Percentiles rank a stretch among this genome's conserved stretches.
Evolutionary conservation across 2,797 vertebrate genomes (phyloP).

Genomic region (Gambusia yucatana): DNA sequence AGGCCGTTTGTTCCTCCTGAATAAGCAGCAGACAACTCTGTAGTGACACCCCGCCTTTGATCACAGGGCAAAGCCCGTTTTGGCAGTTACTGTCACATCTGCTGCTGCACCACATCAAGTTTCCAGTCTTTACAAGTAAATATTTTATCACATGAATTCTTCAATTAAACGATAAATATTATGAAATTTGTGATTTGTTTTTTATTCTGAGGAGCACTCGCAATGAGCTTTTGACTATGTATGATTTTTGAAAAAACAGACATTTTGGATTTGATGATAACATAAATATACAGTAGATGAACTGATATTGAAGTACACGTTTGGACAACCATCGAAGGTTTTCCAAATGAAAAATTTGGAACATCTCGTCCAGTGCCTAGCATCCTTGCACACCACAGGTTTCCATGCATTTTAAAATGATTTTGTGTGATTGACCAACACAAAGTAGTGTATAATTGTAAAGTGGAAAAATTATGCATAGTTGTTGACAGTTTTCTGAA

Average conservation of each 20-base stretch:
- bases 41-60: conserved; percentile 58
- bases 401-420: not conserved
- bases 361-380: not conserved
- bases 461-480: not conserved
- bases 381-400: not conserved
- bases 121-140: conserved; percentile 73
- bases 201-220: conserved; percentile 5
- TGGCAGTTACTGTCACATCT: conserved; percentile 68
- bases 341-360: not conserved
- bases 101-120: conserved; percentile 56
- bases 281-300: conserved; percentile 36
- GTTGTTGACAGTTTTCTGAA: not conserved
- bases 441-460: not conserved
- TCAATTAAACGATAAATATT: conserved; percentile 72
- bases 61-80: conserved; percentile 61
- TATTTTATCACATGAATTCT: conserved; percentile 76
- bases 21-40: conserved; percentile 57
- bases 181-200: conserved; percentile 48
- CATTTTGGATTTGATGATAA: not conserved
- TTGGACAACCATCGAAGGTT: not conserved
- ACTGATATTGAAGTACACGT: conserved; percentile 20
- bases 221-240: not conserved
- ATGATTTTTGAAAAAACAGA: not conserved
- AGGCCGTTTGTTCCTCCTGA: conserved; percentile 55
- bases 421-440: not conserved